Evolutionary conservation across 1,140 invertebrate genomes (phyloP).

Genomic region (Pogonomyrmex barbatus): DNA sequence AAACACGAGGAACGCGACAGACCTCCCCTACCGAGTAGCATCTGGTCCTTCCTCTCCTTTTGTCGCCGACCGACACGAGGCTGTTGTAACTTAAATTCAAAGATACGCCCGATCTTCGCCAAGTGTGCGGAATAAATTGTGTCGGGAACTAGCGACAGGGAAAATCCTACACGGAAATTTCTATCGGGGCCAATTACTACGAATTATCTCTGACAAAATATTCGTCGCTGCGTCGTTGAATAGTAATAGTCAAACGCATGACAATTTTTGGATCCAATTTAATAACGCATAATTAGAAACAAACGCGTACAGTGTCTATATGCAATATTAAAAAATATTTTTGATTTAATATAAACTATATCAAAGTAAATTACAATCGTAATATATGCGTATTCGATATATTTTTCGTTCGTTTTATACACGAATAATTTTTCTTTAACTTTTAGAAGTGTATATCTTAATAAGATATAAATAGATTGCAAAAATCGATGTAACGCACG

Average conservation of each 20-base stretch:
- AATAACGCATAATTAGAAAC: background rate
- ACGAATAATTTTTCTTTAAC: too few species aligned
- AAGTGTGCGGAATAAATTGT: slow-evolving; percentile 71
- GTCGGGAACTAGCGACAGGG: slow-evolving; percentile 46
- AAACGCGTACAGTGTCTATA: too few species aligned
- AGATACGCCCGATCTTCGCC: slow-evolving; percentile 66
- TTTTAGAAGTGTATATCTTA: background rate
- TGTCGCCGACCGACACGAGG: slow-evolving; percentile 32
- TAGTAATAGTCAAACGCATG: background rate
- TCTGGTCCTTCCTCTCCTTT: slow-evolving; percentile 53
- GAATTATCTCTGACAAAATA: slow-evolving; percentile 50
- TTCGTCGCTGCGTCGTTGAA: background rate
- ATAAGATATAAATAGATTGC: slow-evolving; percentile 39
- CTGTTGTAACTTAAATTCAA: slow-evolving; percentile 61
- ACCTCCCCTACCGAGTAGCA: slow-evolving; percentile 21
- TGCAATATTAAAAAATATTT: background rate
- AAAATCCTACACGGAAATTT: slow-evolving; percentile 48
- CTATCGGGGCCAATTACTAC: slow-evolving; percentile 68
- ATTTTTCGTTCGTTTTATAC: background rate
- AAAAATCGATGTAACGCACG: slow-evolving; percentile 44
- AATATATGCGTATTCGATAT: background rate
- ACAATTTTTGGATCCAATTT: background rate
- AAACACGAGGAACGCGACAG: slow-evolving; percentile 60
- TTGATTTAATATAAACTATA: background rate
- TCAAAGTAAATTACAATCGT: background rate